Evolutionary conservation across 92 coral and sea anemone species (phyloP), one percentile per base, ranked within the genome.

Genomic region (Palythoa grandiflora): DNA sequence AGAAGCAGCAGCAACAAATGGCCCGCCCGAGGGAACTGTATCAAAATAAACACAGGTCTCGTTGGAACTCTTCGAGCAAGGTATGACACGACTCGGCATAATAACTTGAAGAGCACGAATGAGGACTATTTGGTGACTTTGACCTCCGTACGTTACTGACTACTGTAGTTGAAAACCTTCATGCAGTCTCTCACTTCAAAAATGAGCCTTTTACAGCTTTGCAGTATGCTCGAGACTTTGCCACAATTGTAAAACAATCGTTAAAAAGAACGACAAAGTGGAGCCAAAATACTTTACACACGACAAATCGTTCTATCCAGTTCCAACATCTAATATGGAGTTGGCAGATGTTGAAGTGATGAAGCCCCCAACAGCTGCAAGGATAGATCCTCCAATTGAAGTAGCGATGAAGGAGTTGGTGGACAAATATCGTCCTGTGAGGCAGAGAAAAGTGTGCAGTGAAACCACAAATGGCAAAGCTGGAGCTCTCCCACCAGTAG

Each of bases 321-420:
- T 57, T 57, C 15, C 65, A 57, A 13, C 65, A 11, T 57, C 65
- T 1, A 2, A n/a, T 9, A 3, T 57, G 3, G 65, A 57, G 65
- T 57, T 57, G 6, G 65, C 65, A 57, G 65, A 80, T 80, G 73
- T 80, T 59, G 73, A 80, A 57, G 87, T 83, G 87, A 66, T 68
- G 77, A 83, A 66, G 57, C 77, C 77, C 54, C 65, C 63, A 44
- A 21, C 87, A 83, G 87, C 60, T 83, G 87, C 38, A 65, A 83
- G 87, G 57, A 83, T 83, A 83, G 77, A 83, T 66, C 87, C 77
- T 68, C 77, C 59, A 63, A 81, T 81, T 63, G 75, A 81, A 81
- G 75, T 68, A 83, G 87, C 65, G 38, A 83, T 47, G 61, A 83
- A 83, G 87, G 87, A 68, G 65, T 66, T 66, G 77, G 77, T 72